Evolutionary conservation across 2,113 vertebrate species (phyloP), one percentile per base, ranked within the genome.

Genomic region (Sphyrna mokarran): DNA sequence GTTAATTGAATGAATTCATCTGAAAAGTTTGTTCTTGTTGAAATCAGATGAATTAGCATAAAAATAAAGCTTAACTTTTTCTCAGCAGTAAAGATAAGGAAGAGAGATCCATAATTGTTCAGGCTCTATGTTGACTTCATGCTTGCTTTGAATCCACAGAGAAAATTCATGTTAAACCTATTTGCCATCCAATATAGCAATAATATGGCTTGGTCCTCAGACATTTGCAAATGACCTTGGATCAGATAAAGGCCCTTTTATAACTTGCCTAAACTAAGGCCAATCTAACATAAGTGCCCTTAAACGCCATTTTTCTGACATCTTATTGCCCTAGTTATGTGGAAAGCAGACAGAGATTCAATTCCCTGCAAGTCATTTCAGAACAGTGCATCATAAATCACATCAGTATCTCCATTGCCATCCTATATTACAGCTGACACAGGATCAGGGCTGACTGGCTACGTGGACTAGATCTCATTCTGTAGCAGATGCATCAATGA

Each of bases 131-230:
- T 76, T 76, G 94, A 68, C 69, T 76, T 95, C 40, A 9, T 54
- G 69, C 94, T 70, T 7, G 68, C 48, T 72, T 95, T 48, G 22
- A 72, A 7, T 95, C 94, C 43, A 70, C 11, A 33, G 94, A 68
- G 94, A 95, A 23, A 23, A 48, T 48, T 95, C 33, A 76, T 95
- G 69, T 95, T 43, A 54, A 72, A 69, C 40, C 94, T 33, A 95
- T 95, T 95, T 95, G 94, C 72, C 94, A 95, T 76, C 69, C 94
- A 95, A 95, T 95, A 76, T 69, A 48, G 40, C 94, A 95, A 72
- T 95, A 40, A 95, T 40, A 72, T 43, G 40, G 48, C 69, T 43
- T 70, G 37, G 69, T 95, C 69, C 69, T 68, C 23, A 95, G 68
- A 95, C 94, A 72, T 72, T 94, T 54, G 22, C 6, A 1, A 72